These are phyloP conservation scores for Drosophila chauvacae DNA, from an alignment of 1,140 invertebrate genomes.

Conservation along the genomic window DNA sequence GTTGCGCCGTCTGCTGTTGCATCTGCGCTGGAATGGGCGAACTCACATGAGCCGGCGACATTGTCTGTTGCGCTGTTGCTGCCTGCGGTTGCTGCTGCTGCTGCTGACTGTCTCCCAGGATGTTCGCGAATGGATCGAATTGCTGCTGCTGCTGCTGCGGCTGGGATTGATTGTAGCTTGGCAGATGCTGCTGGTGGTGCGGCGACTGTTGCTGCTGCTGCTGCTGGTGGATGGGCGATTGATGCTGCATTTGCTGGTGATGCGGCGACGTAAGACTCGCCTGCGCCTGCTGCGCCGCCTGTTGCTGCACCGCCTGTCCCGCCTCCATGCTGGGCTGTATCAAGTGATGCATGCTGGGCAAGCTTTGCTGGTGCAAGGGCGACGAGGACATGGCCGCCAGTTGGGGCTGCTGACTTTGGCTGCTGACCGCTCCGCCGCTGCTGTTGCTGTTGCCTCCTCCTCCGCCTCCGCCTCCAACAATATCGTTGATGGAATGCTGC, in stretches of 20 bases:
- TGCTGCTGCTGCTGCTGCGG: conserved; percentile 68
- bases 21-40: conserved; percentile 67
- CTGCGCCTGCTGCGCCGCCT: conserved; percentile 45
- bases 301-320: conserved; percentile 33
- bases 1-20: conserved; percentile 47
- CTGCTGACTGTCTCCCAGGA: conserved; percentile 35
- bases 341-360: conserved; percentile 73
- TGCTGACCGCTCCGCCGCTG: conserved; percentile 7
- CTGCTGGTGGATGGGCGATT: conserved; percentile 70
- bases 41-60: conserved; percentile 74
- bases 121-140: conserved; percentile 74
- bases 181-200: conserved; percentile 62
- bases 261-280: conserved; percentile 54
- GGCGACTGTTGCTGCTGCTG: conserved; percentile 60
- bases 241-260: conserved; percentile 74
- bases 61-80: conserved; percentile 46
- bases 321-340: conserved; percentile 57
- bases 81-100: conserved; percentile 9
- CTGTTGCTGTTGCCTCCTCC: conserved; percentile 60
- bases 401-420: conserved; percentile 40
- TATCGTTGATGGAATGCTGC: conserved; percentile 84
- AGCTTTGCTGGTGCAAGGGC: conserved; percentile 65
- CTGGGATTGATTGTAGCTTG: conserved; percentile 72
- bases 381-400: conserved; percentile 59
- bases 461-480: conserved; percentile 69